Conservation (phyloP, 2,797 vertebrate species). For the Epinephelus malabaricus region DNA sequence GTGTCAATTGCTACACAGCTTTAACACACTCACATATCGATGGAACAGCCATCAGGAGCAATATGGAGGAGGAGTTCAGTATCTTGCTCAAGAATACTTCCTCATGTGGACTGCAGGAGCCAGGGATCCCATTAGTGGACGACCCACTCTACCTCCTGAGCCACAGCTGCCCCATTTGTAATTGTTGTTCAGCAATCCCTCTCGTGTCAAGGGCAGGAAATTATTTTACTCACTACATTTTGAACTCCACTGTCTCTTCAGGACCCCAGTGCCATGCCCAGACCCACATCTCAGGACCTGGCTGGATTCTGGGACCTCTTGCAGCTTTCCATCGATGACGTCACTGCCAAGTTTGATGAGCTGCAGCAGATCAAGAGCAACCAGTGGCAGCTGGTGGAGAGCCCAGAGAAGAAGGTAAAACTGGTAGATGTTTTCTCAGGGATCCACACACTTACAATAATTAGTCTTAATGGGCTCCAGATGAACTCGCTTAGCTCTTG, state of each 20-base stretch:
- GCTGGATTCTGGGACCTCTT: constrained; percentile 99
- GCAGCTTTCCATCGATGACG: constrained; percentile 98
- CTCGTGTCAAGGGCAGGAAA: background rate
- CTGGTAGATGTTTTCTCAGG: background rate
- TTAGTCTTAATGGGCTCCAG: constrained; percentile 51
- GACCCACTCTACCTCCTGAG: no score
- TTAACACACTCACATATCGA: no score
- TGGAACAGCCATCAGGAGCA: no score
- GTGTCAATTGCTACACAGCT: no score
- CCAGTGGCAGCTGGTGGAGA: constrained; percentile 93
- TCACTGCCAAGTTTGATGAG: constrained; percentile 99
- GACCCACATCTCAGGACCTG: constrained; percentile 98
- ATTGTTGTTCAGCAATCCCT: background rate
- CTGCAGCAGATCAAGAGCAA: constrained; percentile 97
- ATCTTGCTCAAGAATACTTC: no score
- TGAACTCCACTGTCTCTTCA: constrained; percentile 60
- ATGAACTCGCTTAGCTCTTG: constrained; percentile 41
- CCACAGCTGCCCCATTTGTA: background rate
- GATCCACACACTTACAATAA: constrained; percentile 24
- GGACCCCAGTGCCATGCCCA: constrained; percentile 99
- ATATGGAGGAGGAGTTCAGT: no score
- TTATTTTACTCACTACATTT: background rate
- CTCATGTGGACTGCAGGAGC: no score
- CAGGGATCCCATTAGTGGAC: no score
- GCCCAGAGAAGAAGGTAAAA: constrained; percentile 94